Percentiles rank a stretch among this genome's conserved stretches.
phyloP scores from a whole-genome alignment of 2,113 vertebrate genomes.

The Carlito syrichta region DNA sequence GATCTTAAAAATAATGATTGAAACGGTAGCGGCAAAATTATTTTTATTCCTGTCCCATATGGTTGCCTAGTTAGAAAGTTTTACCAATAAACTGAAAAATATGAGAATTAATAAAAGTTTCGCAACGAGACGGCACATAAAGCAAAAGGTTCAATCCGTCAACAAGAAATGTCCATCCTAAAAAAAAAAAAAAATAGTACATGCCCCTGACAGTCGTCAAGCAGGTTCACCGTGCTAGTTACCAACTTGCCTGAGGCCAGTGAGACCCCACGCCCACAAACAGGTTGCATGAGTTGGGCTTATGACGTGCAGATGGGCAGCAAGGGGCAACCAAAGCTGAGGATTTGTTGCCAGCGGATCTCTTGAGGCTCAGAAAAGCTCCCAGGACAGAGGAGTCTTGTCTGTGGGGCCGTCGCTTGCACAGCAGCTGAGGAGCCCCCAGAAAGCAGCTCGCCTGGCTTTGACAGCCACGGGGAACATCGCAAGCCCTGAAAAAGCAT shows the following conservation, averaged over 20 bases:
- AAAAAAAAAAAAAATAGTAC: too few species aligned
- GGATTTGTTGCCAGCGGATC: neutral
- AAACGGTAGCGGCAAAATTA: neutral
- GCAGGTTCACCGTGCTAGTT: neutral
- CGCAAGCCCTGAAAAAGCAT: neutral
- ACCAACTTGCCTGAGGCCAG: neutral
- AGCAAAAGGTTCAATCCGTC: too few species aligned
- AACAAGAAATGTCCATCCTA: too few species aligned
- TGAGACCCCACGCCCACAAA: neutral
- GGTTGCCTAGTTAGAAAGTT: neutral
- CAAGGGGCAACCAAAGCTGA: neutral
- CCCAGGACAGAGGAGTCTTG: neutral
- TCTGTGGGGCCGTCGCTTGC: neutral
- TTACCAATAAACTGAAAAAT: neutral
- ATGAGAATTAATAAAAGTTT: neutral
- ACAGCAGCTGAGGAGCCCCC: neutral
- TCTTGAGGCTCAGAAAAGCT: neutral
- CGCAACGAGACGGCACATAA: neutral
- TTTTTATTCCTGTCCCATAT: neutral
- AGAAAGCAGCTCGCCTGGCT: neutral
- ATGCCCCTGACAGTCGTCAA: neutral
- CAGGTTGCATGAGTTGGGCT: neutral
- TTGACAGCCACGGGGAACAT: neutral
- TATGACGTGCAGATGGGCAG: neutral
- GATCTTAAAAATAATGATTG: neutral